Evolutionary conservation across 2,113 vertebrate species (phyloP).

Genomic region (Castor canadensis): DNA sequence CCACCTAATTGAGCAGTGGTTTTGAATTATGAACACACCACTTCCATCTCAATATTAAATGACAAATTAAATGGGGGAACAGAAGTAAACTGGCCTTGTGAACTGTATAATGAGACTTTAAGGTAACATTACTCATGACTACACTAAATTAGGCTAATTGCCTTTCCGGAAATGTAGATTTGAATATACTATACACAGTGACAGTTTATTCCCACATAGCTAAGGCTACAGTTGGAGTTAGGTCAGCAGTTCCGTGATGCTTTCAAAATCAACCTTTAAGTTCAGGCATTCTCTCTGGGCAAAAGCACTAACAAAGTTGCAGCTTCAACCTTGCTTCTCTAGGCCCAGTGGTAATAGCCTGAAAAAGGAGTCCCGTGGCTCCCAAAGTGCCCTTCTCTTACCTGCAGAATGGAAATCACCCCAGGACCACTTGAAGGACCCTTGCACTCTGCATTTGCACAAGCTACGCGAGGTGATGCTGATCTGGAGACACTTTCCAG

Average conservation of each 20-base stretch:
- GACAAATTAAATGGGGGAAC: constrained; percentile 40
- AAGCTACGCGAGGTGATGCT: not conserved
- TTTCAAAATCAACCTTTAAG: constrained; percentile 31
- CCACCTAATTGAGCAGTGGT: not conserved
- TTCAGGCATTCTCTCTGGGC: constrained; percentile 10
- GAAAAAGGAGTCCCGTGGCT: not conserved
- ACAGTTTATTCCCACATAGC: not conserved
- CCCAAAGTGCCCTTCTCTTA: not conserved
- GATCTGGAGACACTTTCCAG: not conserved
- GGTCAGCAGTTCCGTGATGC: constrained; percentile 13
- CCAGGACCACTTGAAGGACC: rapidly evolving
- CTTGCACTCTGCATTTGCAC: not conserved
- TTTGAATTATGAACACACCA: not conserved
- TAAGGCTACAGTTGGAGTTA: not conserved
- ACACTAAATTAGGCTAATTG: constrained; percentile 60
- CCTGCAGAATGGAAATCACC: not conserved
- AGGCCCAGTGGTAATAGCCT: not conserved
- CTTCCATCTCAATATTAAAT: constrained; percentile 33
- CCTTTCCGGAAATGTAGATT: constrained; percentile 47
- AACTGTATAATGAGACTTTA: constrained; percentile 39
- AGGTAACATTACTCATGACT: constrained; percentile 55
- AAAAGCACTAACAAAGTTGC: not conserved
- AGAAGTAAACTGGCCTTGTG: not conserved
- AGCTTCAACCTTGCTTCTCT: not conserved
- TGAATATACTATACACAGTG: not conserved